Evolutionary conservation across 2,113 vertebrate species (phyloP), one percentile per base, ranked within the genome.

Genomic region (Oncorhynchus clarkii): DNA sequence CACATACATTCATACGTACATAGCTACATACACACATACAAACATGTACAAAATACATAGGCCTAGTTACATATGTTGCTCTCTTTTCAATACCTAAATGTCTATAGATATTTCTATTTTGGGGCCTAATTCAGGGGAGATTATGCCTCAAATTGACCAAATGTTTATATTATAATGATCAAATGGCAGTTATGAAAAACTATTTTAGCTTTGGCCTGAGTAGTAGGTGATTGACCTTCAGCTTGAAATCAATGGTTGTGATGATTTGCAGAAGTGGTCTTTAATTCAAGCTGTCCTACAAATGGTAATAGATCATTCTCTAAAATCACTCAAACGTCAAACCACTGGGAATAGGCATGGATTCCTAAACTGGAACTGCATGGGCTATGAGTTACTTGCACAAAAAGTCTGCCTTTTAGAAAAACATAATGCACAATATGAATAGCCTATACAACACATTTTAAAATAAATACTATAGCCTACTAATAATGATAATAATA

Each of bases 301-400:
- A 85, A 88, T 81, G 80, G 84, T 89, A 88, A 91, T 89, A 87
- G 91, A 89, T 91, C 89, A 88, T 89, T 88, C 89, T 91, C 78
- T 88, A 88, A 88, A 90, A 90, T 91, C 87, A 89, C 87, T 90
- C 86, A 81, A 83, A 62, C 77, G 69, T 80, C 78, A 78, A 78
- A 73, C 70, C 71, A 71, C 60, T 62, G 67, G 67, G 76, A 62
- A 64, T 75, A 80, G 81, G 71, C 80, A 77, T 22, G 85, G 83
- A 77, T 83, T 89, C 88, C 80, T 78, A 27, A 74, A 59, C 76
- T 64, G 34, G 48, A 70, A 64, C 57, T 51, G 69, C 57, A 67
- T 71, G 20, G 22, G 20, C 5, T n/a, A 64, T 22, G 51, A 54
- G 16, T 54, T 54, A 18, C 16, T 54, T 54, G 51, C 51, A 18